These are phyloP conservation scores for Crepidodera aurea DNA, from an alignment of 2,888 invertebrate genomes.

Conservation along the genomic window DNA sequence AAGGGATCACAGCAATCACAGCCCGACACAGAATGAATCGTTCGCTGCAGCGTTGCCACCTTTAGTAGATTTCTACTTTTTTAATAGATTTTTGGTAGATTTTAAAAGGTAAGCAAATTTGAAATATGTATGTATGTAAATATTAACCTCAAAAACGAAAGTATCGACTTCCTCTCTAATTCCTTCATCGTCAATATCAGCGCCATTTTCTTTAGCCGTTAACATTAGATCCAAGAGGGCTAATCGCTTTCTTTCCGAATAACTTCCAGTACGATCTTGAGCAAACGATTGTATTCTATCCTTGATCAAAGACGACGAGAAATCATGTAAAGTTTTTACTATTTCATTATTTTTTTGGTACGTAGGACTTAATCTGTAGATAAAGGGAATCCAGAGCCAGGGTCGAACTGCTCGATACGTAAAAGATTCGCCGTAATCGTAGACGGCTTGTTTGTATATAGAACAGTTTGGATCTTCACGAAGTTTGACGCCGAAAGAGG, in stretches of 20 bases:
- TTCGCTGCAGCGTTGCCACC: no score
- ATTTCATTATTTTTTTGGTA: slow-evolving; percentile 8
- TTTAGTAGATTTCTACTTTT: no score
- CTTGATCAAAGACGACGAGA: slow-evolving; percentile 34
- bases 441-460: slow-evolving; percentile 7
- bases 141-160: slow-evolving; percentile 65
- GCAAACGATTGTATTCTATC: slow-evolving; percentile 26
- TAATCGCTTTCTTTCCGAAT: slow-evolving; percentile 50
- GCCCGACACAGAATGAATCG: no score
- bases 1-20: no score
- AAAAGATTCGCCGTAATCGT: slow-evolving; percentile 8
- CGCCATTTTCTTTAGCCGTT: slow-evolving; percentile 62
- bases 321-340: slow-evolving; percentile 33
- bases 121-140: not conserved
- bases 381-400: not conserved
- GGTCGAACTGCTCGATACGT: slow-evolving; percentile 3
- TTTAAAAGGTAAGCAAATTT: not conserved
- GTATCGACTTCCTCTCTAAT: slow-evolving; percentile 71
- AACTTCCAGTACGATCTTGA: not conserved
- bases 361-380: not conserved
- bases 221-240: slow-evolving; percentile 68
- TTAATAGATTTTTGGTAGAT: no score
- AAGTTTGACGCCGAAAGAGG: slow-evolving; percentile 4
- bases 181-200: slow-evolving; percentile 63
- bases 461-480: slow-evolving; percentile 6